These are phyloP conservation scores for Pristionchus mayeri DNA, from an alignment of 2,888 invertebrate species.

Conservation along the genomic window DNA sequence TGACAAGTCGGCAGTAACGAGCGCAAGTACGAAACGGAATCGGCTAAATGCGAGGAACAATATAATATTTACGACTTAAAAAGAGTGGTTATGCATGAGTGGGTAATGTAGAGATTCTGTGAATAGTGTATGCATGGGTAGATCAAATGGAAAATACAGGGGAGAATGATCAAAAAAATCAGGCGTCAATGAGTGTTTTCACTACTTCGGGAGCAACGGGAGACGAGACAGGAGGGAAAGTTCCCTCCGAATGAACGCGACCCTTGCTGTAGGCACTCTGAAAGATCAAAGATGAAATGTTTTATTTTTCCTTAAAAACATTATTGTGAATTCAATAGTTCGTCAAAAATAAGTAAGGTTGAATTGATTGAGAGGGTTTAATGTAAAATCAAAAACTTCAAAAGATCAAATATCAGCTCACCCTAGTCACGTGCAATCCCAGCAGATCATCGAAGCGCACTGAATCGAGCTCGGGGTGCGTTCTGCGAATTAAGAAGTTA, in stretches of 20 bases:
- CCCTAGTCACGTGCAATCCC: constrained; percentile 33
- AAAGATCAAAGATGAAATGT: not conserved
- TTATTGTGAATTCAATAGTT: no score
- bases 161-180: not conserved
- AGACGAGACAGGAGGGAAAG: not conserved
- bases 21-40: not conserved
- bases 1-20: constrained; percentile 24
- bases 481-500: not conserved
- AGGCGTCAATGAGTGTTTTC: not conserved
- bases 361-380: no score
- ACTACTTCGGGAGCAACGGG: not conserved
- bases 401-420: constrained; percentile 31
- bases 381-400: no score
- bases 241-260: not conserved
- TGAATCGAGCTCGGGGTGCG: constrained; percentile 36
- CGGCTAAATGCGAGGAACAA: not conserved
- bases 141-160: not conserved
- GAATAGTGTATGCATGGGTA: not conserved
- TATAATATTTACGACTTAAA: not conserved
- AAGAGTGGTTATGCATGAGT: not conserved
- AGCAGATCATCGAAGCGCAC: constrained; percentile 47
- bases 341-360: no score
- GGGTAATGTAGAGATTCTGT: not conserved
- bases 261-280: constrained; percentile 7
- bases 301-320: no score